A percentile compares a stretch with the other conserved stretches of the same genome.
These are phyloP conservation scores for Halotydeus destructor DNA, from an alignment of 1,140 invertebrate genomes.

Conservation along the genomic window DNA sequence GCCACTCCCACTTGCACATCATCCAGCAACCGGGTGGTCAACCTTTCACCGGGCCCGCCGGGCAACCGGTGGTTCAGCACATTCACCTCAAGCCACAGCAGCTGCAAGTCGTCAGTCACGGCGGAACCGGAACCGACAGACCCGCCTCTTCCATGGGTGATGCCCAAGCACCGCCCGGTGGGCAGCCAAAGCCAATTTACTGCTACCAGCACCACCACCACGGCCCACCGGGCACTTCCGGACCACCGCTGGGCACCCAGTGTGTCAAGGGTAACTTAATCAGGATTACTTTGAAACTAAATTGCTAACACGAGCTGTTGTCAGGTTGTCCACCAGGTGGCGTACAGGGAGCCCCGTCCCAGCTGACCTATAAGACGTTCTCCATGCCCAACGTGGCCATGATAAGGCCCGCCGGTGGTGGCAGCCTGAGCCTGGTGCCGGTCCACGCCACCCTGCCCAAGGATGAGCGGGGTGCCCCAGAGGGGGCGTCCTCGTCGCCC, in stretches of 20 bases:
- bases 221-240: background rate
- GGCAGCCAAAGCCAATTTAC: background rate
- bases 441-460: too few relatives aligned
- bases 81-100: background rate
- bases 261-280: background rate
- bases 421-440: too few relatives aligned
- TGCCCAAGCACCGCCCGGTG: background rate
- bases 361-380: conserved; percentile 3
- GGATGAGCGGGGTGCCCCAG: conserved; percentile 21
- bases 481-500: conserved; percentile 22
- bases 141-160: background rate
- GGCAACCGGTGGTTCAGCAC: background rate
- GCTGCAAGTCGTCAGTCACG: too few relatives aligned
- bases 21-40: background rate
- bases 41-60: too few relatives aligned
- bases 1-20: background rate
- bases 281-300: background rate
- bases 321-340: background rate
- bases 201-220: background rate
- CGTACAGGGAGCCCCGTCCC: background rate
- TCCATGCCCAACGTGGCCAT: conserved; percentile 8
- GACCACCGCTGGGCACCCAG: background rate
- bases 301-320: too few relatives aligned
- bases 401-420: too few relatives aligned
- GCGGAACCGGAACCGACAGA: background rate